phyloP scores from a whole-genome alignment of 2,888 invertebrate species.

The Galerucella calmariensis region DNA sequence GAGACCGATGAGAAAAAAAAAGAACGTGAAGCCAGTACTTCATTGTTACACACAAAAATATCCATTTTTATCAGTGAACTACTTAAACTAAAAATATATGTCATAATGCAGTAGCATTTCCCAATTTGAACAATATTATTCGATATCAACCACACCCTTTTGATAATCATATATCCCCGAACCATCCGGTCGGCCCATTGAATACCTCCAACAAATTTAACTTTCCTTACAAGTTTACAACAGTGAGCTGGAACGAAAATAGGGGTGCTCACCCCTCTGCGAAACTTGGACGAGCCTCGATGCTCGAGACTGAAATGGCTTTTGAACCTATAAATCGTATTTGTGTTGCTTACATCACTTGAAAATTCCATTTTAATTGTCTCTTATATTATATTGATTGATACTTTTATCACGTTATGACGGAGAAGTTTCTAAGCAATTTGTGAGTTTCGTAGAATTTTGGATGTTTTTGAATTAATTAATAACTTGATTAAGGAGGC shows the following conservation, averaged over 20 bases:
- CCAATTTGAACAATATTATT: conserved; percentile 18
- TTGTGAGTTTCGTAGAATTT: not conserved
- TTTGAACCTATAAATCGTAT: conserved; percentile 36
- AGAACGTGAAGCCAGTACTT: too few species aligned
- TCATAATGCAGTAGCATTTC: not conserved
- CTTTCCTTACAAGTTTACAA: conserved; percentile 34
- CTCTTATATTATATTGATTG: conserved; percentile 20
- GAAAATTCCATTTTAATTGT: conserved; percentile 34
- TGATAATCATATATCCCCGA: conserved; percentile 21
- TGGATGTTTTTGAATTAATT: not conserved
- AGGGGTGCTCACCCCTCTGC: conserved; percentile 34
- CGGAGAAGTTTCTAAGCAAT: not conserved
- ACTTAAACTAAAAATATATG: not conserved
- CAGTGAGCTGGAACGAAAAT: conserved; percentile 28
- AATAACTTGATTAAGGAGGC: not conserved
- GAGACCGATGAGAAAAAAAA: too few species aligned
- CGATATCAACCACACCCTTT: conserved; percentile 28
- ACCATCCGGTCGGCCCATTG: conserved; percentile 33
- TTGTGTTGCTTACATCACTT: conserved; percentile 33
- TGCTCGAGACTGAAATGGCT: conserved; percentile 28
- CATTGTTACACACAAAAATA: too few species aligned
- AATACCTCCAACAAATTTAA: conserved; percentile 37
- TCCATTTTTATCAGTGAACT: not conserved
- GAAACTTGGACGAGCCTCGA: conserved; percentile 29
- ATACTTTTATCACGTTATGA: not conserved